Evolutionary conservation across 2,888 invertebrate genomes (phyloP), one percentile per base, ranked within the genome.

Genomic region (Nyleta sp.): DNA sequence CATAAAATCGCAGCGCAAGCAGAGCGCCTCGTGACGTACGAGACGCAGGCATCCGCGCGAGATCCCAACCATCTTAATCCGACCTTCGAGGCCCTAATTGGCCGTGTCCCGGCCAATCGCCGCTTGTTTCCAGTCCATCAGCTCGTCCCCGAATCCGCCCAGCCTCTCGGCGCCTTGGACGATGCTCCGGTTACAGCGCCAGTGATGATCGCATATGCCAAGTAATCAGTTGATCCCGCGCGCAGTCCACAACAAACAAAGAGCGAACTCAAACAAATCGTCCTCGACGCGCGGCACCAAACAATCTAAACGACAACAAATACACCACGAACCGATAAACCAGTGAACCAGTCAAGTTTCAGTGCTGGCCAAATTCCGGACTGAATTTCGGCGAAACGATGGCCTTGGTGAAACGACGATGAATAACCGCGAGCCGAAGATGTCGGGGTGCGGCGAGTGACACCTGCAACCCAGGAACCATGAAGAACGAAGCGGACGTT

Each of bases 401-500:
- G n/a, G n/a, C n/a, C n/a, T n/a, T n/a, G n/a, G n/a, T n/a, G n/a
- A n/a, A n/a, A n/a, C n/a, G n/a, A n/a, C n/a, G n/a, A n/a, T n/a
- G n/a, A n/a, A n/a, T n/a, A n/a, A n/a, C n/a, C n/a, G n/a, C n/a
- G n/a, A n/a, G n/a, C n/a, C n/a, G 10, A 10, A 5, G 35, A 35
- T 35, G 11, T 35, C n/a, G 35, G 11, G 10, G 10, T 35, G 6
- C n/a, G n/a, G n/a, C n/a, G n/a, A 35, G n/a, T 31, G 6, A 52
- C 1, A 15, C 46, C n/a, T 44, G 50, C 46, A n/a, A 28, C 28
- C 28, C 7, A 28, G 28, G 7, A 35, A 35, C 11, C 35, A 89
- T 90, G 90, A 90, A 89, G 76, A 89, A 87, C 85, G 89, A 89
- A 44, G 80, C 85, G 8, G 89, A 89, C 2, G 62, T 80, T 2